Evolutionary conservation across 2,113 vertebrate genomes (phyloP).

Genomic region (Saguinus imperator): DNA sequence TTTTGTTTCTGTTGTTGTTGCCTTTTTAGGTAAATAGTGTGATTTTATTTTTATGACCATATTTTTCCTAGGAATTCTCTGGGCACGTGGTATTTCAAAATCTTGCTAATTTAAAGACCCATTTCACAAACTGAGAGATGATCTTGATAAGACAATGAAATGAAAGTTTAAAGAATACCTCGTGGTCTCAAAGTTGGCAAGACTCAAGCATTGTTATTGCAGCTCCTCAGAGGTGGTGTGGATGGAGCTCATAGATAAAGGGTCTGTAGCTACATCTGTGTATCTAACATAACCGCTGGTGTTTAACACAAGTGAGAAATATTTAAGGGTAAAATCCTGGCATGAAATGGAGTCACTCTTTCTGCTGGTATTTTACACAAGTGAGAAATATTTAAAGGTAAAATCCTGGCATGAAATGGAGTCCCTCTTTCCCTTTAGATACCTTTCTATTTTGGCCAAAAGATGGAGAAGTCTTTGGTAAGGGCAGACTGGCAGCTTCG

Average conservation of each 20-base stretch:
- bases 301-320: not conserved
- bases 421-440: not conserved
- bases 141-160: not conserved
- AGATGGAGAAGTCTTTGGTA: not conserved
- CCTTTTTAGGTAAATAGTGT: not conserved
- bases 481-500: not conserved
- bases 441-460: not conserved
- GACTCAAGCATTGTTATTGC: not conserved
- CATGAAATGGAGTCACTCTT: not conserved
- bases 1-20: slow-evolving; percentile 51
- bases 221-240: not conserved
- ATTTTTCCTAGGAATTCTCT: slow-evolving; percentile 52
- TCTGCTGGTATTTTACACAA: not conserved
- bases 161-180: not conserved
- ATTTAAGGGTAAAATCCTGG: not conserved
- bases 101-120: not conserved
- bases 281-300: not conserved
- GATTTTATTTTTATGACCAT: slow-evolving; percentile 49
- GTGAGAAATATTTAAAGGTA: not conserved
- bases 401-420: not conserved
- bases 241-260: not conserved
- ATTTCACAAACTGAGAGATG: not conserved
- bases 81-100: not conserved
- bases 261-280: not conserved
- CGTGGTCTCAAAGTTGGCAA: not conserved